Base-by-base conservation (phyloP, 2,113 vertebrate species). In the Sinocyclocheilus grahami region DNA sequence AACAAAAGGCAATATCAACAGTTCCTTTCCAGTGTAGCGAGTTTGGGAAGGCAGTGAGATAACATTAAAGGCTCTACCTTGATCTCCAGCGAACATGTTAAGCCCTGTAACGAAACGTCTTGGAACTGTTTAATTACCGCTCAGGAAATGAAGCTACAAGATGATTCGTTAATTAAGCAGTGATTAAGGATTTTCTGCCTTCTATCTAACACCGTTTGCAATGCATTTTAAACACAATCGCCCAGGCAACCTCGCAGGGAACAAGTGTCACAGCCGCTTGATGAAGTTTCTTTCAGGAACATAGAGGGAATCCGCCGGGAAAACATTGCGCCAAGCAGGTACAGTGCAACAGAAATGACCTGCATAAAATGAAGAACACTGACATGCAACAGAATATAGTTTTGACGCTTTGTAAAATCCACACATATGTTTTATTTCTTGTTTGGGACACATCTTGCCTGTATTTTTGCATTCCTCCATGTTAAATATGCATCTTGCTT, bases 141-240 rank as follows among this genome's bases (percentile, higher is more conserved):
- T 92, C 90, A 92, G 94, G 95, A 96, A 96, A 95, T 93, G 93
- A 94, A 95, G 94, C 95, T 95, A 96, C 95, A 95, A 95, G 95
- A 95, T 95, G 94, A 96, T 95, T 95, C 93, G 95, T 95, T 96
- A 96, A 96, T 96, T 96, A 95, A 95, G 94, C 90, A 92, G 94
- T 94, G 95, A 96, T 96, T 96, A 96, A 95, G 94, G 95, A 95
- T 96, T 96, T 95, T 94, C 94, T 95, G 95, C 94, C 91, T 93
- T 94, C 93, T 95, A 95, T 95, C 94, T 95, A 90, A 89, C 92
- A 89, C 92, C 89, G 92, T 93, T 95, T 93, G 94, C 95, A 91
- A 92, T 94, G 94, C 94, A 95, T 95, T 95, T 96, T 94, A 95
- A 95, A 95, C 91, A 93, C 94, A 93, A 94, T 93, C 92, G 86